Evolutionary conservation across 2,888 invertebrate genomes (phyloP).

Genomic region (Xylocampa areola): DNA sequence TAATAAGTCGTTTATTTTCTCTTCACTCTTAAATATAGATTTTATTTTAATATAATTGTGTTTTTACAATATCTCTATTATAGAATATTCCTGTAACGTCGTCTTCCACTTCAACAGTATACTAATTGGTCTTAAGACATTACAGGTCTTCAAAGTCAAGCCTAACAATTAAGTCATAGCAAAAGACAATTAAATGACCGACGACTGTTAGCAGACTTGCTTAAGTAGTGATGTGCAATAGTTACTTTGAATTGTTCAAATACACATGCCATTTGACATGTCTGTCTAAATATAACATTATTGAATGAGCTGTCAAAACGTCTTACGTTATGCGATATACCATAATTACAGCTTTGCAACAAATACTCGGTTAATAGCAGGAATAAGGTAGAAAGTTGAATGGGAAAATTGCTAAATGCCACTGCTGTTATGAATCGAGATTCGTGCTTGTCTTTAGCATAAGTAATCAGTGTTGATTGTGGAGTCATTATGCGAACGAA

Average conservation of each 20-base stretch:
- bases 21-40: too few relatives aligned
- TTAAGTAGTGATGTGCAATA: conserved; percentile 33
- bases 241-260: conserved; percentile 27
- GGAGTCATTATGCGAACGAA: background rate
- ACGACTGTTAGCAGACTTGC: conserved; percentile 24
- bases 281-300: conserved; percentile 42
- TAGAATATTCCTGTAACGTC: background rate
- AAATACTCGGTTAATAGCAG: conserved; percentile 37
- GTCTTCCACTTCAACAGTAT: background rate
- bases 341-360: conserved; percentile 52
- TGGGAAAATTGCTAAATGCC: conserved; percentile 35
- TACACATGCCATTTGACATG: conserved; percentile 40
- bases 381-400: conserved; percentile 49
- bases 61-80: too few relatives aligned
- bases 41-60: too few relatives aligned
- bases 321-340: conserved; percentile 45
- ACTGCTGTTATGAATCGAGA: conserved; percentile 33
- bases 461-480: conserved; percentile 15
- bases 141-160: conserved; percentile 23
- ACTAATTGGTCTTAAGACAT: conserved; percentile 39
- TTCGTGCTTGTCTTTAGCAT: conserved; percentile 23
- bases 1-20: too few relatives aligned
- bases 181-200: conserved; percentile 47
- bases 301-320: conserved; percentile 56
- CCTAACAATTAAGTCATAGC: conserved; percentile 42